These are phyloP conservation scores for Agrotis segetum DNA, from an alignment of 2,888 invertebrate species.

Conservation along the genomic window DNA sequence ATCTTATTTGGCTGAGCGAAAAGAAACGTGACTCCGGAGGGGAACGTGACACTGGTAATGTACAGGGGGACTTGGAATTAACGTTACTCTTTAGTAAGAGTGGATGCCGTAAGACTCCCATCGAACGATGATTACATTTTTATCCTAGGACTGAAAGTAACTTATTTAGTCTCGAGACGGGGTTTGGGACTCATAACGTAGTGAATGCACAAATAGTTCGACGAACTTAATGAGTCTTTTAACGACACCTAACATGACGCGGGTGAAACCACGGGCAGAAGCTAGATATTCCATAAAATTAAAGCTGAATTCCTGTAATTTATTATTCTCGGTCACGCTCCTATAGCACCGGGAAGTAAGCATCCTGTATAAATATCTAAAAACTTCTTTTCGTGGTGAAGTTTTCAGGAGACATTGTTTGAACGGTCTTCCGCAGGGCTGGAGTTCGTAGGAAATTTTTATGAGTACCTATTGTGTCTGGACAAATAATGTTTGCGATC, in stretches of 20 bases:
- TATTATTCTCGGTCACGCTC: no score
- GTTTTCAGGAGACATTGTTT: slow-evolving; percentile 21
- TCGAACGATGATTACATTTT: no score
- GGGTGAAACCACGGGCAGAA: no score
- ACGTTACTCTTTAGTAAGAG: neutral
- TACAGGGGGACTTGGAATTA: slow-evolving; percentile 31
- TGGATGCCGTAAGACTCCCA: no score
- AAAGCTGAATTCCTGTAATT: no score
- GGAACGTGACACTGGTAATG: slow-evolving; percentile 68
- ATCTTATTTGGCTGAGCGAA: slow-evolving; percentile 78
- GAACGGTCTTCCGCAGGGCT: slow-evolving; percentile 26
- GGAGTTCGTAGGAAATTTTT: slow-evolving; percentile 13
- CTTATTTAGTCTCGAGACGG: no score
- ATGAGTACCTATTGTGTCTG: neutral
- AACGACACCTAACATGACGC: no score
- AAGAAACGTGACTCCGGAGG: slow-evolving; percentile 76
- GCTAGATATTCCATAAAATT: no score
- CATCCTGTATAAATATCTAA: slow-evolving; percentile 11
- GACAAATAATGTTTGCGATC: neutral
- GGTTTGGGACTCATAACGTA: no score
- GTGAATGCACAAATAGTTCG: no score
- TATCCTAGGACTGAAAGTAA: no score
- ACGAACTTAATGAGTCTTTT: no score
- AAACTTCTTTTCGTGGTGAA: slow-evolving; percentile 19
- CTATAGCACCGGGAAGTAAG: neutral